Evolutionary conservation across 1,140 invertebrate genomes (phyloP).

Genomic region (Gyrodactylus salaris): DNA sequence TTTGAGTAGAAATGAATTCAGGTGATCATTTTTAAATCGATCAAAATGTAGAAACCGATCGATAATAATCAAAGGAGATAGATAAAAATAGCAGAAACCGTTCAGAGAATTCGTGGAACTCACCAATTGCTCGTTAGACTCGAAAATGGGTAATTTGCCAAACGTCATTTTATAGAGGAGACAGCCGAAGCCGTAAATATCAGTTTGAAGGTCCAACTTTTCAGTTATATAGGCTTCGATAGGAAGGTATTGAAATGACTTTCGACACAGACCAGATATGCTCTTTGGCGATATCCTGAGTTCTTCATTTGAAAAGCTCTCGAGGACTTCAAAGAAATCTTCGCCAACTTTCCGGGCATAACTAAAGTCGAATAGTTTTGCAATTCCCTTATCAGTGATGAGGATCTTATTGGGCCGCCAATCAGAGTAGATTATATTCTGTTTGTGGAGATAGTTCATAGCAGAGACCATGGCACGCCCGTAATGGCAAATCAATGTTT

Average conservation of each 20-base stretch:
- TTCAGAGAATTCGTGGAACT: too few species aligned
- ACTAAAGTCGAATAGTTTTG: neutral
- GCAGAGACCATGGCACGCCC: slow-evolving; percentile 17
- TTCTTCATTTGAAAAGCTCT: neutral
- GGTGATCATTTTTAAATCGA: too few species aligned
- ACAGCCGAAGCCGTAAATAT: neutral
- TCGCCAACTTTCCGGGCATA: neutral
- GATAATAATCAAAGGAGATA: too few species aligned
- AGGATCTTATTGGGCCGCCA: neutral
- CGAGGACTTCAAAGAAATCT: neutral
- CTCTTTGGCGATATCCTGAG: neutral
- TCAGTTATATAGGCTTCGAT: neutral
- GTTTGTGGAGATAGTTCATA: slow-evolving; percentile 16
- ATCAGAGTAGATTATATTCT: neutral
- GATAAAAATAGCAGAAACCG: too few species aligned
- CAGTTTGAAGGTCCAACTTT: neutral
- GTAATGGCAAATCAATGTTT: slow-evolving; percentile 17
- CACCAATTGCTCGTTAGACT: neutral
- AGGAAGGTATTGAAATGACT: neutral
- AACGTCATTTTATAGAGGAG: neutral
- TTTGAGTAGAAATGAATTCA: too few species aligned
- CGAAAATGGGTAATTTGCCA: neutral
- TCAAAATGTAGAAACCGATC: too few species aligned
- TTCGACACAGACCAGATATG: neutral
- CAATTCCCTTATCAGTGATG: neutral